Evolutionary conservation across 1,140 invertebrate genomes (phyloP), one percentile per base, ranked within the genome.

Genomic region (Cherax quadricarinatus): DNA sequence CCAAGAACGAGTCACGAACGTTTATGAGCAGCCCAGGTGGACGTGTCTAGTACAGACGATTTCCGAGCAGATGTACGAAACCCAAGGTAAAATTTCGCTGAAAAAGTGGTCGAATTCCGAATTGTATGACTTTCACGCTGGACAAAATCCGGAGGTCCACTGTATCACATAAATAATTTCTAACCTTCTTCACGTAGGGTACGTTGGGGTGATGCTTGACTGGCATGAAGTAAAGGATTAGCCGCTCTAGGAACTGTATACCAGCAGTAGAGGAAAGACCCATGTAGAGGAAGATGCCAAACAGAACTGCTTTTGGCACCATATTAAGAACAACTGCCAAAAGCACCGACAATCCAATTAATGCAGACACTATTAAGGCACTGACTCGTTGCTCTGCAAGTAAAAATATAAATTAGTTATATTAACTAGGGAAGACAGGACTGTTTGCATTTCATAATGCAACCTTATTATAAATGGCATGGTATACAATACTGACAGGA

Each of bases 261-360:
- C 98, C 98, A 94, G 97, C 97, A 70, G 98, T 97, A 1, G 98
- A 98, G 0, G 98, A 98, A 86, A 99, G 97, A 62, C 99, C 99
- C 97, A 99, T 98, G 95, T 99, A 99, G 0, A 99, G 96, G 95
- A 99, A 99, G 4, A 99, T 98, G 53, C 99, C 99, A 94, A 99
- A 98, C 4, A 99, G 96, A 80, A 99, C 98, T 14, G 98, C 97
- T 96, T 99, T 97, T 4, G 99, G 98, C 87, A 99, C 97, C 18
- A 97, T 95, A 48, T 97, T 96, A 60, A 99, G 95, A 48, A 98
- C 95, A 18, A 97, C 96, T 48, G 97, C 96, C 96, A 98, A 97
- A 12, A 97, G 95, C 21, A 99, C 97, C 6, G 98, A 98, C 3
- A 98, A 94, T 60, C 98, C 98, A 94, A 95, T 96, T 83, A 98